Conservation (phyloP, 2,797 vertebrate genomes). For the Lophotriccus pileatus region DNA sequence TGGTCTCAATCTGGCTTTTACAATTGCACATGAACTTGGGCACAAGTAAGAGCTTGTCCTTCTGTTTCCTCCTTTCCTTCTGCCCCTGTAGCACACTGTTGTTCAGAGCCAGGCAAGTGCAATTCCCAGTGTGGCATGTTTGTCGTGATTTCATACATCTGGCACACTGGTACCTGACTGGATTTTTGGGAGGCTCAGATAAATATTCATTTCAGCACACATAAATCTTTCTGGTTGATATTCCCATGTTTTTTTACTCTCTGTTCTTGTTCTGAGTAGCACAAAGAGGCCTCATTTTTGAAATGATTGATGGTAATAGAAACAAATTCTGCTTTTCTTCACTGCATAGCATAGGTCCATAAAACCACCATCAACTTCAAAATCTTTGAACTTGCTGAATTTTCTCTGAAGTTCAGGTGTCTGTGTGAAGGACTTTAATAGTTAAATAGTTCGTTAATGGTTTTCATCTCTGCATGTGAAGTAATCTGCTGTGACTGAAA, state of each 20-base stretch:
- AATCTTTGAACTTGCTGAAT: neutral
- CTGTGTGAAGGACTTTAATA: neutral
- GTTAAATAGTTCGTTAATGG: neutral
- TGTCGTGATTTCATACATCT: neutral
- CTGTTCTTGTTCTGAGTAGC: neutral
- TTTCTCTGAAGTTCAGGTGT: neutral
- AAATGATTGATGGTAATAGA: neutral
- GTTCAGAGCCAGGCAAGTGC: neutral
- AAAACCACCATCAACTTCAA: neutral
- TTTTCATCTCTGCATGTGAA: neutral
- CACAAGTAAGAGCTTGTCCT: constrained; percentile 87
- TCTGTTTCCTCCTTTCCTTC: neutral
- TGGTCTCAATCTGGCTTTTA: constrained; percentile 95
- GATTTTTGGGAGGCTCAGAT: neutral
- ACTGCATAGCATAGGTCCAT: neutral
- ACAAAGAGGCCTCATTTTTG: neutral
- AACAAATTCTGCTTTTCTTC: neutral
- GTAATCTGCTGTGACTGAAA: neutral
- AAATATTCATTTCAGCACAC: neutral
- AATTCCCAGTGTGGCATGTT: neutral
- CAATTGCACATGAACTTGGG: constrained; percentile 95
- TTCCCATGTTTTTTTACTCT: neutral
- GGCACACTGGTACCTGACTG: neutral
- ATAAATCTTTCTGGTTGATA: neutral
- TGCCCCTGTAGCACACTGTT: neutral